phyloP scores from a whole-genome alignment of 2,113 vertebrate genomes.

The Pelmatolapia mariae region DNA sequence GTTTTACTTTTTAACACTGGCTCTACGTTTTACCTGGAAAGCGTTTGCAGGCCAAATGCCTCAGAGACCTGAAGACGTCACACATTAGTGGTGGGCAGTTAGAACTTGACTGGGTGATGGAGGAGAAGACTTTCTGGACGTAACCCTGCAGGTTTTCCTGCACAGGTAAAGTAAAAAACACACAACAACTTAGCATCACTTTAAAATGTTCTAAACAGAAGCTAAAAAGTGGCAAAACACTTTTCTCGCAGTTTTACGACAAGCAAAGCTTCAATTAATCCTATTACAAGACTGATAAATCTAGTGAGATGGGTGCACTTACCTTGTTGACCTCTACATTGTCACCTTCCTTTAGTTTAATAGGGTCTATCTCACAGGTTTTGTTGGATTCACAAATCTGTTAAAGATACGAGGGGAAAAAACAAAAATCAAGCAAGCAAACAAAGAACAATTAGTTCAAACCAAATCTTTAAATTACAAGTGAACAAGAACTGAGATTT shows the following conservation, averaged over 20 bases:
- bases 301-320: not conserved
- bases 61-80: slow-evolving; percentile 89
- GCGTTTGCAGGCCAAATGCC: slow-evolving; percentile 86
- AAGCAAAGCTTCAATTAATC: not conserved
- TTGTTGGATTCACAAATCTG: slow-evolving; percentile 94
- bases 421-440: not conserved
- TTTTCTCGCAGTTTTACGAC: not conserved
- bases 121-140: slow-evolving; percentile 94
- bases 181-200: not conserved
- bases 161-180: not conserved
- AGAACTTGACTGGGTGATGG: slow-evolving; percentile 91
- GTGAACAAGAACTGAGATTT: not conserved
- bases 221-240: not conserved
- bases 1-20: not conserved
- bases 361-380: slow-evolving; percentile 94
- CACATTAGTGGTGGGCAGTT: slow-evolving; percentile 97
- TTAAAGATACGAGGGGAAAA: not conserved
- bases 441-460: not conserved
- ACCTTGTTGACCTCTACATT: slow-evolving; percentile 93
- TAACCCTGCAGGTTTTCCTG: slow-evolving; percentile 94
- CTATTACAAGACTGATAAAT: not conserved
- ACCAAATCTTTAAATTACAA: not conserved
- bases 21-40: slow-evolving; percentile 82
- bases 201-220: not conserved
- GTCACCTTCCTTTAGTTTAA: slow-evolving; percentile 93